Base-by-base conservation (phyloP, 2,888 invertebrate genomes). In the Apomyelois bistriatella region DNA sequence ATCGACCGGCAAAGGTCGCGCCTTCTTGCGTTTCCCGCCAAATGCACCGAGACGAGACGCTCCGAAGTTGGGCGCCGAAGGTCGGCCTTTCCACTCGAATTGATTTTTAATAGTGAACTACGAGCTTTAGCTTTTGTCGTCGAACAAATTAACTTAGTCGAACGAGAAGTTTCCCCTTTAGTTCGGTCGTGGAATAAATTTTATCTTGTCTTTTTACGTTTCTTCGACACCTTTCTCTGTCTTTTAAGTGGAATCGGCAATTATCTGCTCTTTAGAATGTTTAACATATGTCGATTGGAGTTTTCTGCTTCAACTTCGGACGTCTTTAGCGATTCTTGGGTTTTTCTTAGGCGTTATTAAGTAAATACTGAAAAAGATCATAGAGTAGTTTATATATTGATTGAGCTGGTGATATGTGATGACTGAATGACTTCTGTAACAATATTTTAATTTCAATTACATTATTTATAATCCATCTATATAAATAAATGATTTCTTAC, bases 1-100 rank as follows among this genome's bases (percentile, higher is more conserved):
- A 91, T 91, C 91, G 90, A 82, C 80, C 78, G 81, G 77, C 74
- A 87, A 89, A 86, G 81, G 79, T 85, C 85, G 83, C 82, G 79
- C 74, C 80, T 82, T 67, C 85, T 85, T 85, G 69, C 81, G 76
- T 83, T 84, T 79, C 40, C 80, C 82, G 78, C 76, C 76, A 81
- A 81, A 70, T 86, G 85, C 85, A 83, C 74, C 76, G 79, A 85
- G 86, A 85, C 76, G 79, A 85, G 86, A 85, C 83, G 82, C 64
- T 76, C 69, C 68, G 68, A 75, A 73, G 67, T 70, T 64, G 68
- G 70, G 66, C 66, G 66, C 72, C 81, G 79, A 82, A 84, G 82
- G 83, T 81, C 82, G 83, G 43, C 65, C 62, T 82, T 88, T 88
- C 79, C 85, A 79, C 85, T 82, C 72, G 80, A 75, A 86, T 87